phyloP scores from a whole-genome alignment of 2,888 invertebrate genomes.

The Oligia fasciuncula region DNA sequence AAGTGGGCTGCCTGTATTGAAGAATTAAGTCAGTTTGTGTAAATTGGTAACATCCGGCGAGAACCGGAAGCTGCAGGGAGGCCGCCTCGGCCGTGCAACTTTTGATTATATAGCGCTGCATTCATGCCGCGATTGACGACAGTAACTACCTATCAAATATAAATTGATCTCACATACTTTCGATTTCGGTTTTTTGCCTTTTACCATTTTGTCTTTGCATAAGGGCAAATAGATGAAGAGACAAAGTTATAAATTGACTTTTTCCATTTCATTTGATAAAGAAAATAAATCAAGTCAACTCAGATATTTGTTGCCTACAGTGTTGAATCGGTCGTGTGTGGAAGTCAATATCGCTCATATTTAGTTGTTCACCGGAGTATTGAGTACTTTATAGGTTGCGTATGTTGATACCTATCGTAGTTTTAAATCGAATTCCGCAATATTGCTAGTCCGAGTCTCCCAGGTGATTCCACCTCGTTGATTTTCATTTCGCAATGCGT shows the following conservation, averaged over 20 bases:
- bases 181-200: neutral
- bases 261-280: constrained; percentile 29
- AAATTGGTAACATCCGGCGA: constrained; percentile 82
- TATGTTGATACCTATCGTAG: constrained; percentile 72
- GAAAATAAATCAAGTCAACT: constrained; percentile 22
- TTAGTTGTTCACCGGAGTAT: constrained; percentile 63
- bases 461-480: constrained; percentile 76
- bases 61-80: constrained; percentile 71
- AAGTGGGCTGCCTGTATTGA: constrained; percentile 62
- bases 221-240: constrained; percentile 1
- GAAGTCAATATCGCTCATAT: constrained; percentile 40
- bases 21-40: constrained; percentile 82
- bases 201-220: neutral
- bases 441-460: constrained; percentile 79
- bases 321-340: constrained; percentile 38
- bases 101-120: constrained; percentile 72
- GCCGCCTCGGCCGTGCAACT: constrained; percentile 67
- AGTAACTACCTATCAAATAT: constrained; percentile 18
- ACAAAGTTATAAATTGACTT: constrained; percentile 10
- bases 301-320: constrained; percentile 23
- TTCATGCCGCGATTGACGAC: constrained; percentile 20
- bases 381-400: constrained; percentile 60
- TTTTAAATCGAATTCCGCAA: constrained; percentile 86
- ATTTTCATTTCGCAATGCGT: constrained; percentile 82
- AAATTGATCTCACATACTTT: constrained; percentile 17